Conservation (phyloP, 2,888 invertebrate genomes). For the Lycocerus yunnanus region DNA sequence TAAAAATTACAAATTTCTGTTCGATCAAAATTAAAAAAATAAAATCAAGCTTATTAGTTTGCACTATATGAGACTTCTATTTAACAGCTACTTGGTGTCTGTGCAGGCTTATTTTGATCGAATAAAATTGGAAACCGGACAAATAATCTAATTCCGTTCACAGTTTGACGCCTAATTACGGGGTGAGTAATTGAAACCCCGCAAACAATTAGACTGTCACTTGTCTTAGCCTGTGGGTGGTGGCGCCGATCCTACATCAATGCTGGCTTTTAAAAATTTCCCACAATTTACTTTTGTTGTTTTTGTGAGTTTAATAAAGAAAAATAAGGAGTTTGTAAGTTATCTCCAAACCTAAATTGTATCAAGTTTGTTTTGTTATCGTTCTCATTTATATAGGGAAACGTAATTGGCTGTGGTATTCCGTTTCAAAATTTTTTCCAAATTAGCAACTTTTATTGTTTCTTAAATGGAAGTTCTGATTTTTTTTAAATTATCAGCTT, state of each 20-base stretch:
- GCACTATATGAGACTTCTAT: constrained; percentile 20
- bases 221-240: constrained; percentile 51
- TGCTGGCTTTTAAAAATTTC: constrained; percentile 12
- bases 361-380: constrained; percentile 10
- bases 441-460: background rate
- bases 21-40: background rate
- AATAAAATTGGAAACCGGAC: constrained; percentile 45
- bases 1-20: background rate
- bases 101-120: constrained; percentile 25
- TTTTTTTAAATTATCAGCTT: background rate
- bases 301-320: constrained; percentile 21
- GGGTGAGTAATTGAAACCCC: constrained; percentile 55
- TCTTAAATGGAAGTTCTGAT: background rate
- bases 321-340: constrained; percentile 23
- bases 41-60: background rate
- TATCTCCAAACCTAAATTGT: constrained; percentile 18
- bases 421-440: background rate
- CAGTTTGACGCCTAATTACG: constrained; percentile 56
- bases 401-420: background rate
- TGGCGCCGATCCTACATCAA: constrained; percentile 41
- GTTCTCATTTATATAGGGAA: background rate
- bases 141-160: constrained; percentile 56
- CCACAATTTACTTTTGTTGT: constrained; percentile 8
- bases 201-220: constrained; percentile 56
- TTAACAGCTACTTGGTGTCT: constrained; percentile 22